phyloP scores from a whole-genome alignment of 2,888 invertebrate genomes.

The Drosophila anceps region DNA sequence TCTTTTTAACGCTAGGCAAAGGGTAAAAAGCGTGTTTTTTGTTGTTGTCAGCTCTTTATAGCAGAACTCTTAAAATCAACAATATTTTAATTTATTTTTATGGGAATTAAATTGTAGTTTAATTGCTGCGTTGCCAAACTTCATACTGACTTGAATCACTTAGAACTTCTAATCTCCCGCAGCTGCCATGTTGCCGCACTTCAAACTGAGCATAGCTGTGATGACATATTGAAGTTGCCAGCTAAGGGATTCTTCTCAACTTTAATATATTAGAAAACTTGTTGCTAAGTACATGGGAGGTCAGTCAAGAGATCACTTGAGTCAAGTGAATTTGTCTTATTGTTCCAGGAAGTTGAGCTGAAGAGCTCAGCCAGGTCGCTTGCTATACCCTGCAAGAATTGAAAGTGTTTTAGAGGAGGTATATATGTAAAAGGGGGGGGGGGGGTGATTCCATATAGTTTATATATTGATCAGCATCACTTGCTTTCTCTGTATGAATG shows the following conservation, averaged over 20 bases:
- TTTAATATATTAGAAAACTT: neutral
- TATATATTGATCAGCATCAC: no score
- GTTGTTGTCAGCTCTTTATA: neutral
- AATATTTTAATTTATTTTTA: neutral
- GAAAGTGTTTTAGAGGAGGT: neutral
- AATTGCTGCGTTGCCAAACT: constrained; percentile 4
- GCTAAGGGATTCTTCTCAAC: neutral
- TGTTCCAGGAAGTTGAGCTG: constrained; percentile 5
- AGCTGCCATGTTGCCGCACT: constrained; percentile 13
- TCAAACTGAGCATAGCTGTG: neutral
- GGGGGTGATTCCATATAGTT: neutral
- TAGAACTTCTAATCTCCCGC: neutral
- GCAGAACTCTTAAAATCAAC: neutral
- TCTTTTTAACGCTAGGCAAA: neutral
- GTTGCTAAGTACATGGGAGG: neutral
- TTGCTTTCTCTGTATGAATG: no score
- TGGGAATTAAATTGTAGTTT: neutral
- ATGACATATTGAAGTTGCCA: neutral
- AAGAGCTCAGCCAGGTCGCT: neutral
- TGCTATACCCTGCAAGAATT: neutral
- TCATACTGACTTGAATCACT: neutral
- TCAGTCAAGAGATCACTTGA: constrained; percentile 1
- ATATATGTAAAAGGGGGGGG: neutral
- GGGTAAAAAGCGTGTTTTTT: neutral
- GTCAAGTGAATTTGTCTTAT: neutral